Percentiles rank a stretch among this genome's conserved stretches.
Conservation (phyloP, 2,888 invertebrate genomes). For the Drymonia ruficornis region DNA sequence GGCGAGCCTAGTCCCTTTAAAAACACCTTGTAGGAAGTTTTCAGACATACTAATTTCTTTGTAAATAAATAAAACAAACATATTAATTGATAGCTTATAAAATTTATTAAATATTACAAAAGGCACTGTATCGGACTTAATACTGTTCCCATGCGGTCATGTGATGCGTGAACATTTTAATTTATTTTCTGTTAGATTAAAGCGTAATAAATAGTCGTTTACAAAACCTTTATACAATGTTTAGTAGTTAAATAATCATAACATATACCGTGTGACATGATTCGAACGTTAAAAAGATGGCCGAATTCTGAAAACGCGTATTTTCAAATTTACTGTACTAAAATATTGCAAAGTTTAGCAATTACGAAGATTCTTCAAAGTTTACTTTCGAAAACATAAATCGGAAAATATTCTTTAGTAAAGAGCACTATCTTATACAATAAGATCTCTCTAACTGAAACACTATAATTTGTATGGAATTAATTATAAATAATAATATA, state of each 20-base stretch:
- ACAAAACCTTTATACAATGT: not conserved
- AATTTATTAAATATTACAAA: constrained; percentile 74
- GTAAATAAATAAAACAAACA: not conserved
- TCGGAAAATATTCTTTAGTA: too few relatives aligned
- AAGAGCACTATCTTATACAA: too few relatives aligned
- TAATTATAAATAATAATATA: not conserved
- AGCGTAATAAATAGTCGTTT: not conserved
- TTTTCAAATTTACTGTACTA: too few relatives aligned
- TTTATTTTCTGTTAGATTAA: not conserved
- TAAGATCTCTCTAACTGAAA: not conserved
- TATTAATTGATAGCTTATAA: constrained; percentile 46
- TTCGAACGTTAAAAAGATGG: too few relatives aligned
- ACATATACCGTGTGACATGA: not conserved
- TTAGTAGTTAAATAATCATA: not conserved
- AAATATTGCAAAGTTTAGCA: too few relatives aligned
- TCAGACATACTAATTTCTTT: too few relatives aligned
- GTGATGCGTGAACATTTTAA: constrained; percentile 41
- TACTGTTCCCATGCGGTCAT: constrained; percentile 55
- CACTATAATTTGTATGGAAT: not conserved
- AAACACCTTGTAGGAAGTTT: too few relatives aligned
- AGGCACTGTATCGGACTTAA: constrained; percentile 71
- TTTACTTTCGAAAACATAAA: too few relatives aligned
- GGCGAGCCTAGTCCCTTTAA: too few relatives aligned
- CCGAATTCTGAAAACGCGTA: too few relatives aligned
- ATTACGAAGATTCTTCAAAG: too few relatives aligned